Percentiles rank a stretch among this genome's conserved stretches.
Conservation (phyloP, 2,888 invertebrate genomes). For the Amorpha juglandis region DNA sequence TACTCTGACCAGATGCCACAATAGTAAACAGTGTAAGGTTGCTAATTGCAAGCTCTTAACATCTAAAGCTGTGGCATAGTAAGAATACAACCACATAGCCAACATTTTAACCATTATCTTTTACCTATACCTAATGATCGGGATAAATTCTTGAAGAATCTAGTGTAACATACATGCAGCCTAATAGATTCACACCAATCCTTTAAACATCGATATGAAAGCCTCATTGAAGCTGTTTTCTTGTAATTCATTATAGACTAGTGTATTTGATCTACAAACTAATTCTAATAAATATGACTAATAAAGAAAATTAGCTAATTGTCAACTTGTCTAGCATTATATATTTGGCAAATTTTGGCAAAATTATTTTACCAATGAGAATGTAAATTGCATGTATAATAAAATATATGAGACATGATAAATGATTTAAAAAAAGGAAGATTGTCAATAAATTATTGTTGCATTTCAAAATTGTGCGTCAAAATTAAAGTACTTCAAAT, state of each 20-base stretch:
- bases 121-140: conserved; percentile 3
- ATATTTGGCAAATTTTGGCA: conserved; percentile 81
- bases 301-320: conserved; percentile 57
- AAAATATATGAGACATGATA: background rate
- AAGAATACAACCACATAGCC: background rate
- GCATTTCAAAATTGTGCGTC: conserved; percentile 9
- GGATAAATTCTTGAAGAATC: conserved; percentile 11
- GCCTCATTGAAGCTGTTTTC: conserved; percentile 58
- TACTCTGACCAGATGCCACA: conserved; percentile 10
- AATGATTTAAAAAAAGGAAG: background rate
- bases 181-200: conserved; percentile 31
- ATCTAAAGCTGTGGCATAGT: background rate
- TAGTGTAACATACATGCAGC: conserved; percentile 26
- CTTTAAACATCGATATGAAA: conserved; percentile 50
- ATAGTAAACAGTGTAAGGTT: conserved; percentile 5
- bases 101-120: conserved; percentile 23
- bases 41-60: conserved; percentile 1
- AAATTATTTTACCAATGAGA: conserved; percentile 55
- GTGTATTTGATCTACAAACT: conserved; percentile 54
- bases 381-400: background rate
- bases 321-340: conserved; percentile 57
- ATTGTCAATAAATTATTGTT: background rate
- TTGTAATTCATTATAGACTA: conserved; percentile 58
- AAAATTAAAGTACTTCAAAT: background rate
- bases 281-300: conserved; percentile 61